Evolutionary conservation across 2,113 vertebrate species (phyloP), one percentile per base, ranked within the genome.

Genomic region (Laticauda colubrina): DNA sequence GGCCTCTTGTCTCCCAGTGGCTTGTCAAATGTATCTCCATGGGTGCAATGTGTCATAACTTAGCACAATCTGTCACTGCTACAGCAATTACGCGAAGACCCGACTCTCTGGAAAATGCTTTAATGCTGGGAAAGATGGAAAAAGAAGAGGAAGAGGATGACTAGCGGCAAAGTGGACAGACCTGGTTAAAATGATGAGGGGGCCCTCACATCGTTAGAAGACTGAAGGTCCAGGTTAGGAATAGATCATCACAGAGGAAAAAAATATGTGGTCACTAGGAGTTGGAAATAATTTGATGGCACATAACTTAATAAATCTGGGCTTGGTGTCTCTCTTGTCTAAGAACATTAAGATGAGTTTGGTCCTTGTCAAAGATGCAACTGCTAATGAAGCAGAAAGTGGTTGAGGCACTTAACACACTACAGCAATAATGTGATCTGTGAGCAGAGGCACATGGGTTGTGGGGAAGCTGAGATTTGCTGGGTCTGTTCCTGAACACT

Each of bases 301-400:
- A 75, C n/a, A 75, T 75, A 18, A 34, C 5, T 34, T 34, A 75
- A 75, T 69, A 69, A 69, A 94, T 45, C 93, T 51, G 48, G 93
- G 95, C 55, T 94, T 94, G 53, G 93, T 94, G 90, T 93, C 94
- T 29, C 94, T 89, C 64, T 51, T 95, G 95, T 94, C 92, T 94
- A 43, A 94, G 90, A 34, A 92, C 92, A 5, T 94, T 92, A 59
- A 93, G 90, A 34, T 95, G 93, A 7, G 59, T 75, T 59, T 94
- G 88, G 20, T 94, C 92, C 24, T 94, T 94, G 7, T 94, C 86
- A 86, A 94, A 95, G 24, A 94, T 90, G 56, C 91, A 64, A 34
- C 51, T 86, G 26, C 88, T 93, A 56, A 93, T 90, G 15, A 90
- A 15, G 85, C 92, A 94, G 94, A 69, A 69, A 92, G 5, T 23